A percentile compares a stretch with the other conserved stretches of the same genome.
Evolutionary conservation across 2,888 invertebrate species (phyloP).

Genomic region (Ophion obscuratus): DNA sequence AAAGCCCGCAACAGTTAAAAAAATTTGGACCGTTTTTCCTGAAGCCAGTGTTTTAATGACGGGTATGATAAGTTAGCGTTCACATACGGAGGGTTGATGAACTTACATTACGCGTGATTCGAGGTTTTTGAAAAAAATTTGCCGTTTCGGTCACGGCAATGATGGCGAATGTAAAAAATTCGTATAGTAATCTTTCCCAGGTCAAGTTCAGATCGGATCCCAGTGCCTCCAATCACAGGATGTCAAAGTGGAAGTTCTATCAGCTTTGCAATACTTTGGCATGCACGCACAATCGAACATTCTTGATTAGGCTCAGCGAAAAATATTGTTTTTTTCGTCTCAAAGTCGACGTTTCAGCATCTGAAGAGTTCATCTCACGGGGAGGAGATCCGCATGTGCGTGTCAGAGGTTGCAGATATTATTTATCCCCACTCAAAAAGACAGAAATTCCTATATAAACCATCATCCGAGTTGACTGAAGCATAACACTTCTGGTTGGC

Average conservation of each 20-base stretch:
- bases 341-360: slow-evolving; percentile 30
- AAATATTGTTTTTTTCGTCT: slow-evolving; percentile 33
- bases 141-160: neutral
- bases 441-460: slow-evolving; percentile 59
- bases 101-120: neutral
- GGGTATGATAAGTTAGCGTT: too few species aligned
- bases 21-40: neutral
- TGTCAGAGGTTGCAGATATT: slow-evolving; percentile 63
- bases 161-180: slow-evolving; percentile 7
- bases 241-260: slow-evolving; percentile 64
- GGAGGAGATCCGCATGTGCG: slow-evolving; percentile 5
- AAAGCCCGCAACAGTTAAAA: neutral
- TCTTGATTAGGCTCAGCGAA: neutral
- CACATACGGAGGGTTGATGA: neutral
- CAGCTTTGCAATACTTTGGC: neutral
- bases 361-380: neutral
- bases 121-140: slow-evolving; percentile 1
- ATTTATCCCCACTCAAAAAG: slow-evolving; percentile 31
- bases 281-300: neutral
- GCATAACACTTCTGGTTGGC: slow-evolving; percentile 53
- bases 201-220: slow-evolving; percentile 30
- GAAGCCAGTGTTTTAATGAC: too few species aligned
- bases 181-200: slow-evolving; percentile 21
- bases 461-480: neutral
- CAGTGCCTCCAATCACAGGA: slow-evolving; percentile 43